A percentile compares a stretch with the other conserved stretches of the same genome.
These are phyloP conservation scores for Mantis religiosa DNA, from an alignment of 2,888 invertebrate genomes.

Conservation along the genomic window DNA sequence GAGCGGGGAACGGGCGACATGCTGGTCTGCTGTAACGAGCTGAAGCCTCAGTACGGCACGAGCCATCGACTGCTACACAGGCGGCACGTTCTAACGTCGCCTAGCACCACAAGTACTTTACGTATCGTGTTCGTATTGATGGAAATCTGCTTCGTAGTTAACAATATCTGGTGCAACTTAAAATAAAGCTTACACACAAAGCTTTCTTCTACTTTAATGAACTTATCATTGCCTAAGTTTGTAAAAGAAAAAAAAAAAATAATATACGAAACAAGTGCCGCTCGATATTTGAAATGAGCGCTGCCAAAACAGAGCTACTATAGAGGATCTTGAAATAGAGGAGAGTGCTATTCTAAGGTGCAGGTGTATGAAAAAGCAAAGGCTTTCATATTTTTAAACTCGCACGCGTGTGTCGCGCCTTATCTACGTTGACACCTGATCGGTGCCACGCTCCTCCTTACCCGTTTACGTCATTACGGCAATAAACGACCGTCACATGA, in stretches of 20 bases:
- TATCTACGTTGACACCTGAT: neutral
- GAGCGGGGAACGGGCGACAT: neutral
- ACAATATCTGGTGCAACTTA: too few relatives aligned
- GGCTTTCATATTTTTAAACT: neutral
- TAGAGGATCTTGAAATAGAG: neutral
- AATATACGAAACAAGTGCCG: neutral
- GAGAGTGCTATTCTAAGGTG: neutral
- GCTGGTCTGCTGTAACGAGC: neutral
- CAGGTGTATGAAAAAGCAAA: neutral
- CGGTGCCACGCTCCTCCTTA: neutral
- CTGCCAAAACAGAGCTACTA: neutral
- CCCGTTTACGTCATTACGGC: neutral
- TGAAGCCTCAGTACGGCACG: constrained; percentile 8
- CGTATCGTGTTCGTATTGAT: too few relatives aligned
- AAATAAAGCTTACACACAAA: too few relatives aligned
- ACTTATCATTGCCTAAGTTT: neutral
- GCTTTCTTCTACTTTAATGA: too few relatives aligned
- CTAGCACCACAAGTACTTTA: neutral
- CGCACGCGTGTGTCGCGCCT: neutral
- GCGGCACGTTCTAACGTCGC: neutral
- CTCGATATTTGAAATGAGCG: neutral
- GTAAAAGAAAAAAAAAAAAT: neutral
- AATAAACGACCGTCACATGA: neutral
- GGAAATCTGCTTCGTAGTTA: too few relatives aligned
- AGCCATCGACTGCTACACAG: neutral